Base-by-base conservation (phyloP, 2,888 invertebrate genomes). In the Eilema sororculum region DNA sequence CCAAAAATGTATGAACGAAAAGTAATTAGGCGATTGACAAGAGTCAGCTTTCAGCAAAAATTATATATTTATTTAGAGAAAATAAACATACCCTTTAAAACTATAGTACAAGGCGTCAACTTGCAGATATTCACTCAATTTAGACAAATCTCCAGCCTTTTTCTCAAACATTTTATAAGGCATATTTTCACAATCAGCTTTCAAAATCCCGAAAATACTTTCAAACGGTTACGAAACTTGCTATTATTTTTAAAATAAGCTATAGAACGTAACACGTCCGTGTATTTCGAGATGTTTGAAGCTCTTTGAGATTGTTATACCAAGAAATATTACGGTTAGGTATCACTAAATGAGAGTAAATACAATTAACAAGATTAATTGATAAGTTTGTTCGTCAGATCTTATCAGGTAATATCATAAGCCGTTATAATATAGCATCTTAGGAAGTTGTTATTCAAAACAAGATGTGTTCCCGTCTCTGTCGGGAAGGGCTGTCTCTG, bases 101-200 rank as follows among this genome's bases (percentile, higher is more conserved):
- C 72, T 78, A 13, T 33, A 74, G 69, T 52, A 72, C 30, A 74
- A 60, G 0, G 60, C 63, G 68, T 76, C 77, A 5, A 37, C 62
- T 58, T 76, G 63, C 30, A 78, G 73, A 74, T 78, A 79, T 69
- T 78, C 72, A 67, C 71, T 73, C 16, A 80, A 69, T 13, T 58
- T 24, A 2, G 74, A 60, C 20, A 79, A 65, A 63, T 81, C 77
- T 0, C 79, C 78, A 0, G 80, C 28, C 20, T 65, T 80, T 8
- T 80, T 80, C 52, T 80, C 77, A 28, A 73, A 80, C 64, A 73
- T 77, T 16, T 60, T 37, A 64, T 74, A 77, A 4, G 72, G 77
- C 80, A 78, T 80, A 25, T 76, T 25, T 8, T 16, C 20, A 60
- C 59, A 16, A 24, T 5, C 2, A 25, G 9, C 28, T 20, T 60